Evolutionary conservation across 1,140 invertebrate genomes (phyloP), one percentile per base, ranked within the genome.

Genomic region (Matsumurasca onukii): DNA sequence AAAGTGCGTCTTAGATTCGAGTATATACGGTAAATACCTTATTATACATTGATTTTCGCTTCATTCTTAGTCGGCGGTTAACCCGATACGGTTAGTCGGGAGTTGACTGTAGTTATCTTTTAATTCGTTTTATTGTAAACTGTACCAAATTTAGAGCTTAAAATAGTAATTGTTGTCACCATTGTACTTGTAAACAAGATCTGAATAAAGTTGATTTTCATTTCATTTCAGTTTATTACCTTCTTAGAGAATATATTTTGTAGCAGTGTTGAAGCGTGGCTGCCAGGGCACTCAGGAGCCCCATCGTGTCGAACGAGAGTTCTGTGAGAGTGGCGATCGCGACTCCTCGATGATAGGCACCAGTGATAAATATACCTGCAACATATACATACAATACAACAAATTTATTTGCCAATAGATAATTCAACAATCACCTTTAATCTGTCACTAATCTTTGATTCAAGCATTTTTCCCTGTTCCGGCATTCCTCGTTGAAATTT

Each of bases 191-290:
- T n/a, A n/a, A n/a, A n/a, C n/a, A n/a, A n/a, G n/a, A n/a, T n/a
- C n/a, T n/a, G n/a, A n/a, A n/a, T n/a, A n/a, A n/a, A n/a, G n/a
- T n/a, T n/a, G n/a, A n/a, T n/a, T n/a, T n/a, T n/a, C n/a, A n/a
- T n/a, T n/a, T n/a, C n/a, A n/a, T n/a, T n/a, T n/a, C n/a, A n/a
- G n/a, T n/a, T n/a, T n/a, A 39, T 68, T 80, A 94, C 94, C 85
- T 97, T 97, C 83, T 98, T 98, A 0, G 94, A 95, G 81, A 93
- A 97, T 72, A 98, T 96, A 79, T 98, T 95, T 79, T 96, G 92
- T 70, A 97, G 82, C 25, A 94, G 75, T 97, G 95, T 52, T 93
- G 91, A 80, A 94, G 86, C 1, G 96, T 98, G 1, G 96, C 91
- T 68, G 90, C 83, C 30, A 98, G 82, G 31, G 97, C 96, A 80